These are phyloP conservation scores for Parthenolecanium corni DNA, from an alignment of 2,888 invertebrate species.

Conservation along the genomic window DNA sequence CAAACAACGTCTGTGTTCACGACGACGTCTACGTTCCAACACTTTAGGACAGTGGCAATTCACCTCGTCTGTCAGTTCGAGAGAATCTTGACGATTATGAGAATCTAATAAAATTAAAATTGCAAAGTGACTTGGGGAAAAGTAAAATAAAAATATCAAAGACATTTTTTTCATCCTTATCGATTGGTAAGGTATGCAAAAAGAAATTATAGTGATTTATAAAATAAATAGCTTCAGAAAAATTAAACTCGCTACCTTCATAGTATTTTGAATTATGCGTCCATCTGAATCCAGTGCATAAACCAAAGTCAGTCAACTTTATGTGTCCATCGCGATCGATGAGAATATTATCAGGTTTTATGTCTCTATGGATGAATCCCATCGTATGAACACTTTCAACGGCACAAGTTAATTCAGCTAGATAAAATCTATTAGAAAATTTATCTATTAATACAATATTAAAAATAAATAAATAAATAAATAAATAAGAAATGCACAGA, in stretches of 20 bases:
- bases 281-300: constrained; percentile 99
- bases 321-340: constrained; percentile 98
- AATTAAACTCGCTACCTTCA: constrained; percentile 70
- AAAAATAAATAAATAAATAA: too few relatives aligned
- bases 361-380: constrained; percentile 97
- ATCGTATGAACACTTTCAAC: constrained; percentile 99
- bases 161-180: too few relatives aligned
- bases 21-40: constrained; percentile 66
- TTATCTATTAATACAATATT: too few relatives aligned
- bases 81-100: constrained; percentile 89
- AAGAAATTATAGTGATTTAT: too few relatives aligned
- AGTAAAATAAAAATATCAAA: too few relatives aligned
- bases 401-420: constrained; percentile 93
- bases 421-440: constrained; percentile 56
- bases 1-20: constrained; percentile 79
- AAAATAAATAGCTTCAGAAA: too few relatives aligned
- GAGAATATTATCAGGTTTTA: constrained; percentile 97
- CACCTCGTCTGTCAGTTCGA: constrained; percentile 68
- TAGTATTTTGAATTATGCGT: constrained; percentile 99
- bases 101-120: constrained; percentile 38
- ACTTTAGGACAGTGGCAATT: constrained; percentile 64
- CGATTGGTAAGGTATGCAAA: too few relatives aligned
- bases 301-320: constrained; percentile 96
- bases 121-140: too few relatives aligned
- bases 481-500: too few relatives aligned